phyloP scores from a whole-genome alignment of 2,113 vertebrate species.

The Nymphicus hollandicus region DNA sequence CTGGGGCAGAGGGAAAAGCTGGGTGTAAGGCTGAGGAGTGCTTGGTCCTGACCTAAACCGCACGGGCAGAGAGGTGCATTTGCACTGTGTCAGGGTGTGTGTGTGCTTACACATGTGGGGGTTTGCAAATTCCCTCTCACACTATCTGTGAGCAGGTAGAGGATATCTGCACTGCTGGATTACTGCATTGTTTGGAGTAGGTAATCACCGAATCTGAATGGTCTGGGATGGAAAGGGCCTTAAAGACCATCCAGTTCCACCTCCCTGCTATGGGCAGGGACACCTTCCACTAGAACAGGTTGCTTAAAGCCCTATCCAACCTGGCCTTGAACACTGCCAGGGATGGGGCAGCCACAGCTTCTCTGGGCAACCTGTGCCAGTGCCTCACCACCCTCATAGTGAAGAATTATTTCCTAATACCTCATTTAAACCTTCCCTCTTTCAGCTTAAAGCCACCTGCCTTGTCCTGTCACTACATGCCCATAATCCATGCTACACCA shows the following conservation, averaged over 20 bases:
- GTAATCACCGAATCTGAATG: not conserved
- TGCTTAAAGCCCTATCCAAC: not conserved
- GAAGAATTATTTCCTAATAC: not conserved
- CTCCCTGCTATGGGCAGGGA: not conserved
- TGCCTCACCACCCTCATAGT: not conserved
- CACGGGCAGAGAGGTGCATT: rapidly evolving
- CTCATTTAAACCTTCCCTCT: not conserved
- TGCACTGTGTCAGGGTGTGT: no score
- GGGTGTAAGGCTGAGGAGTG: no score
- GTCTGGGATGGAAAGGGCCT: not conserved
- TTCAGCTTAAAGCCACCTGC: not conserved
- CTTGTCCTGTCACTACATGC: not conserved
- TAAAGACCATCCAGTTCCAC: not conserved
- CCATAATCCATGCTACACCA: not conserved
- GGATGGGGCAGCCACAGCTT: not conserved
- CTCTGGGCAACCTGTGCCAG: not conserved
- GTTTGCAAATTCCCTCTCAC: not conserved
- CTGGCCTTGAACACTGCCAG: not conserved
- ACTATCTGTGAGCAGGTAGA: not conserved
- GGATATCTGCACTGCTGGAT: not conserved
- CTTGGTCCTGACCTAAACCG: no score
- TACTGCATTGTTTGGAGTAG: rapidly evolving
- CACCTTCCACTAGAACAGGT: not conserved
- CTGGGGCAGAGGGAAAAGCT: not conserved
- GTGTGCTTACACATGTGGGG: rapidly evolving